Evolutionary conservation across 2,797 vertebrate species (phyloP).

Genomic region (Harpagifer antarcticus): DNA sequence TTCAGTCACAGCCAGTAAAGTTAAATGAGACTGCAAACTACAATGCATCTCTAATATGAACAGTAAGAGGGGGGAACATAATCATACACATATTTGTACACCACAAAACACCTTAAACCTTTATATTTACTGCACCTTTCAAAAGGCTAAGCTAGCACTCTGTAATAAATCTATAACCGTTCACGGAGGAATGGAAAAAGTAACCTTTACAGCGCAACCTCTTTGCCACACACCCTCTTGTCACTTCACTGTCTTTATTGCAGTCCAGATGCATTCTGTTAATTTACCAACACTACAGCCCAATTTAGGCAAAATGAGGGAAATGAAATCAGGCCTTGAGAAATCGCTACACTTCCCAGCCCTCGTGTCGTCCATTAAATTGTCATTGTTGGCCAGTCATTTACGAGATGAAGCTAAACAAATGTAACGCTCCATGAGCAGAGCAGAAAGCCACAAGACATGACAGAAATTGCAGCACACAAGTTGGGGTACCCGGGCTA

Average conservation of each 20-base stretch:
- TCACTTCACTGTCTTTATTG: conserved; percentile 51
- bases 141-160: conserved; percentile 44
- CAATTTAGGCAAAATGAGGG: conserved; percentile 70
- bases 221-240: conserved; percentile 50
- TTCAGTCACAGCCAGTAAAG: conserved; percentile 22
- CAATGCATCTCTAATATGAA: conserved; percentile 9
- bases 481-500: neutral
- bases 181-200: conserved; percentile 52
- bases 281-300: conserved; percentile 68
- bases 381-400: conserved; percentile 71
- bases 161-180: conserved; percentile 59
- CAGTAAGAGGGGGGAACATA: neutral
- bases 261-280: conserved; percentile 66
- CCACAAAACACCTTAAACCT: conserved; percentile 27
- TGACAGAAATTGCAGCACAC: conserved; percentile 20
- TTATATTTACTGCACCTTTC: conserved; percentile 57
- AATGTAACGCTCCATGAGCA: conserved; percentile 56
- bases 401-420: conserved; percentile 65
- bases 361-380: conserved; percentile 70
- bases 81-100: neutral
- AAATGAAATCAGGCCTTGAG: conserved; percentile 77
- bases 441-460: conserved; percentile 37
- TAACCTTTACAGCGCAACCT: conserved; percentile 48
- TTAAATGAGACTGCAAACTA: conserved; percentile 24
- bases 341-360: conserved; percentile 64